Conservation (phyloP, 2,797 vertebrate species). For the Aulostomus chinensis region DNA sequence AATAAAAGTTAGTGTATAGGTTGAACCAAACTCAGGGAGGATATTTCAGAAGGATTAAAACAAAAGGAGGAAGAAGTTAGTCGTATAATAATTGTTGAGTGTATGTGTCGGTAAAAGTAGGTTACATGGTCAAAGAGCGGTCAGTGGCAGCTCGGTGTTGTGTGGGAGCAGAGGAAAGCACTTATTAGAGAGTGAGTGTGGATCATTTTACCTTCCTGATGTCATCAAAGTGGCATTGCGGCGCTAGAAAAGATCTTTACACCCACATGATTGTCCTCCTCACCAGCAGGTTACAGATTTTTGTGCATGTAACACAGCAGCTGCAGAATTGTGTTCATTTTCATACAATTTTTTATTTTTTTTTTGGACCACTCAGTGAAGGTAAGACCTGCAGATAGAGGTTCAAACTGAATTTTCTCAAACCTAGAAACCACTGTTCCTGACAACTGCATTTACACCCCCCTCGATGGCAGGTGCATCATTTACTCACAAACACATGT, state of each 20-base stretch:
- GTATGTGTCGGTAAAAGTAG: slow-evolving; percentile 19
- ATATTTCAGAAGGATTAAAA: slow-evolving; percentile 8
- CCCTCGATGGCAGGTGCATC: slow-evolving; percentile 26
- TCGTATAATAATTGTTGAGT: slow-evolving; percentile 23
- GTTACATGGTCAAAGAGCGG: slow-evolving; percentile 35
- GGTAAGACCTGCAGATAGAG: no score
- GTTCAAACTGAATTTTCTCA: slow-evolving; percentile 5
- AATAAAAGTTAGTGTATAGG: slow-evolving; percentile 14
- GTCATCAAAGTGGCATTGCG: slow-evolving; percentile 42
- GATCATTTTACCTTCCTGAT: slow-evolving; percentile 43
- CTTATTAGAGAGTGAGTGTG: slow-evolving; percentile 57
- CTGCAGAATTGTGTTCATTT: no score
- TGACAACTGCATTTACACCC: slow-evolving; percentile 39
- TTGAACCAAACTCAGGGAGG: slow-evolving; percentile 21
- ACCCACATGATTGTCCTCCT: slow-evolving; percentile 46
- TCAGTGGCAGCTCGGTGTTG: slow-evolving; percentile 38
- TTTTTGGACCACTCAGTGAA: no score
- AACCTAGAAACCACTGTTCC: slow-evolving; percentile 52
- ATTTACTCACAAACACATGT: slow-evolving; percentile 8
- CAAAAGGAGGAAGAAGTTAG: slow-evolving; percentile 8
- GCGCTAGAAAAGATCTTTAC: slow-evolving; percentile 39
- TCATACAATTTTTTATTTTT: no score
- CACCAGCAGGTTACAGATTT: slow-evolving; percentile 41
- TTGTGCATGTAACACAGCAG: no score
- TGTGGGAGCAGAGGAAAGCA: slow-evolving; percentile 20